A percentile compares a stretch with the other conserved stretches of the same genome.
Conservation (phyloP, 2,888 invertebrate species). For the Sesia apiformis region DNA sequence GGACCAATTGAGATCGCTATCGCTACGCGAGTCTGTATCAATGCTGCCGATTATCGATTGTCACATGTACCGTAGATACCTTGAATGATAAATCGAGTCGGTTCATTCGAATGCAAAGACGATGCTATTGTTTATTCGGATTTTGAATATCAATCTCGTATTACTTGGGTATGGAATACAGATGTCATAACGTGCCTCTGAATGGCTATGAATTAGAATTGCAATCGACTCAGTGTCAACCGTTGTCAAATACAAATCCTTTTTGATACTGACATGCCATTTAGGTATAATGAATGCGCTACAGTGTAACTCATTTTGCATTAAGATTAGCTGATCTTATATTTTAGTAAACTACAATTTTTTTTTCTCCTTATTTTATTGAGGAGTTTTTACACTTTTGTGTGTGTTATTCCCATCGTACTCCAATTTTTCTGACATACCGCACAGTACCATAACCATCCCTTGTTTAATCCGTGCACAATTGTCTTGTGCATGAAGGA, state of each 20-base stretch:
- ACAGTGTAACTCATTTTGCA: too few species aligned
- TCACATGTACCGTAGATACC: slow-evolving; percentile 30
- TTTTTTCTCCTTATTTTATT: too few species aligned
- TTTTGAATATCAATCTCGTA: slow-evolving; percentile 44
- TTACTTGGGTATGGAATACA: slow-evolving; percentile 28
- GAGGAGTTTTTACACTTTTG: too few species aligned
- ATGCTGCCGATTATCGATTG: slow-evolving; percentile 50
- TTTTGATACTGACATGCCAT: not conserved
- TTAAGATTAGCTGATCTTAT: too few species aligned
- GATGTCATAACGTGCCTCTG: slow-evolving; percentile 17
- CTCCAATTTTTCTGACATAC: too few species aligned
- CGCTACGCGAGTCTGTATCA: slow-evolving; percentile 39
- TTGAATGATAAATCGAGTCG: slow-evolving; percentile 41
- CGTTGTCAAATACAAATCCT: not conserved
- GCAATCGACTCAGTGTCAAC: slow-evolving; percentile 9
- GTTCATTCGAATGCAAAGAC: slow-evolving; percentile 44
- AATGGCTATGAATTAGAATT: slow-evolving; percentile 12
- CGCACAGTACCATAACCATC: too few species aligned
- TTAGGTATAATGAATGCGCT: not conserved
- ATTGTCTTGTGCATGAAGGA: too few species aligned
- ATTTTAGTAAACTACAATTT: too few species aligned
- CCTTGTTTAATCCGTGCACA: too few species aligned
- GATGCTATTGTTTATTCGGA: slow-evolving; percentile 43
- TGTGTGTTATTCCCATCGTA: too few species aligned
- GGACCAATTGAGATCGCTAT: slow-evolving; percentile 58